Conservation (phyloP, 2,888 invertebrate species). For the Dynastes hyllus region DNA sequence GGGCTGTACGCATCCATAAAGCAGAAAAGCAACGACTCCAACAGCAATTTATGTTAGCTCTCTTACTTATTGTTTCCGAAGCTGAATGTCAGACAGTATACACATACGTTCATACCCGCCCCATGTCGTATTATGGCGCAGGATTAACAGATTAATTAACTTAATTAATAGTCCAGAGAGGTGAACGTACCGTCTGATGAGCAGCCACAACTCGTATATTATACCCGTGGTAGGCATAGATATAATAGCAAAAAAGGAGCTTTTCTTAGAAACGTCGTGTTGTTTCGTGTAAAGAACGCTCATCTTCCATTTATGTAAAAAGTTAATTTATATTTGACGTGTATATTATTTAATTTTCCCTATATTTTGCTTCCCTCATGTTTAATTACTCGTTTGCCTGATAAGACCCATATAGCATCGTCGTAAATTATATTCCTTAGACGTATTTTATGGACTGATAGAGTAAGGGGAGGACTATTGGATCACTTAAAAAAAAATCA, state of each 20-base stretch:
- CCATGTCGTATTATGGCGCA: slow-evolving; percentile 4
- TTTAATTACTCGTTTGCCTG: background rate
- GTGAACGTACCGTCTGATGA: slow-evolving; percentile 17
- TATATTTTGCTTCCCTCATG: background rate
- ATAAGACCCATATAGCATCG: no score
- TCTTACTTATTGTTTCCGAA: no score
- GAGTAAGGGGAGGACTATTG: no score
- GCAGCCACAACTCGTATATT: background rate
- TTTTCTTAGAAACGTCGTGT: slow-evolving; percentile 4
- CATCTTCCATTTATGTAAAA: slow-evolving; percentile 1
- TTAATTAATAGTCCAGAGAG: slow-evolving; percentile 38
- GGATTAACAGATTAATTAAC: slow-evolving; percentile 47
- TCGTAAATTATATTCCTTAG: no score
- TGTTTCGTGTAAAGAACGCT: background rate
- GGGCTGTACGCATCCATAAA: no score
- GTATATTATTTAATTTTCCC: background rate
- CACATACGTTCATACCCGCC: background rate
- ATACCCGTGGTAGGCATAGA: background rate
- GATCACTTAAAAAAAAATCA: no score
- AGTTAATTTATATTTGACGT: slow-evolving; percentile 6
- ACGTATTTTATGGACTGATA: no score
- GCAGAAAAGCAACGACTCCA: no score
- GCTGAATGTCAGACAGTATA: background rate
- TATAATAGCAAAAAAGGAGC: slow-evolving; percentile 5
- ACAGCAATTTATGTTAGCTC: no score